These are phyloP conservation scores for Phorcus lineatus DNA, from an alignment of 2,888 invertebrate species.

Conservation along the genomic window DNA sequence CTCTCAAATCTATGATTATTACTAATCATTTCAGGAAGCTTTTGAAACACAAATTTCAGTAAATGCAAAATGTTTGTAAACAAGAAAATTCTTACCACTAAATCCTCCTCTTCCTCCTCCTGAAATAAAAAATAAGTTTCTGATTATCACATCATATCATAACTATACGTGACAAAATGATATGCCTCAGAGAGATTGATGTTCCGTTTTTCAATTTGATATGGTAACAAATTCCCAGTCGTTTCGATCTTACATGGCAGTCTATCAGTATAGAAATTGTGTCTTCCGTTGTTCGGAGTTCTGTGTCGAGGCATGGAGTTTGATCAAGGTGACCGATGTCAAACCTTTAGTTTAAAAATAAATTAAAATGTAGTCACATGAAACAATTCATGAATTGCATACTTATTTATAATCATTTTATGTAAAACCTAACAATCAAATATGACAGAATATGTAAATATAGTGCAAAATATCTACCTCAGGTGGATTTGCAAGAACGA, in stretches of 20 bases:
- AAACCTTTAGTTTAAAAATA: background rate
- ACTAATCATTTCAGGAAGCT: no score
- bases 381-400: no score
- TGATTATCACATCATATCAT: background rate
- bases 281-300: background rate
- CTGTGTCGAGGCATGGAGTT: background rate
- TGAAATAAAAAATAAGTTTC: background rate
- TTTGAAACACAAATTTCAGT: no score
- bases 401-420: background rate
- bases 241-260: no score
- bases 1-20: no score
- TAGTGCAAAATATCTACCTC: constrained; percentile 28
- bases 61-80: no score
- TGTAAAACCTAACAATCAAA: background rate
- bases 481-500: constrained; percentile 50
- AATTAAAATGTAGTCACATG: no score
- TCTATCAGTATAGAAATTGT: background rate
- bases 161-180: background rate
- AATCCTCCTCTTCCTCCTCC: constrained; percentile 28
- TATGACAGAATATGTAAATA: background rate
- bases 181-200: no score
- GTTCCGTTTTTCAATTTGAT: background rate
- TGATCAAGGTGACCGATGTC: constrained; percentile 10
- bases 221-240: no score
- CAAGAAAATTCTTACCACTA: constrained; percentile 15